Conservation (phyloP, 2,888 invertebrate species). For the Aquatica leii region DNA sequence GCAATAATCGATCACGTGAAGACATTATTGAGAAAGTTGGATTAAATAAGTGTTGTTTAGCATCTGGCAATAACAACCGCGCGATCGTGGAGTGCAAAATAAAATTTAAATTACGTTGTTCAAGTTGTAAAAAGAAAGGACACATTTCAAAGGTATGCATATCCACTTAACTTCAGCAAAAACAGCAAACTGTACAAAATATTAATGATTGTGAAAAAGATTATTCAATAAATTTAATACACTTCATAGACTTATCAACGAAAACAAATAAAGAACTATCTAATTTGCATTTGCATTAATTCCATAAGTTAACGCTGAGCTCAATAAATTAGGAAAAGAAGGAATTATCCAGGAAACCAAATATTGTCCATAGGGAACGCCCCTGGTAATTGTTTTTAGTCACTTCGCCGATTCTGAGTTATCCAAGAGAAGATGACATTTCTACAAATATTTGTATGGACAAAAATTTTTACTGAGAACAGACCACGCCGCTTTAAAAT, state of each 20-base stretch:
- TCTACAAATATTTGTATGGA: too few species aligned
- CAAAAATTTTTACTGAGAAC: too few species aligned
- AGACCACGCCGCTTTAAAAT: too few species aligned
- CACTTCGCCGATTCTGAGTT: too few species aligned
- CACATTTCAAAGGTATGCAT: constrained; percentile 5
- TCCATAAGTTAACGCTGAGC: constrained; percentile 27
- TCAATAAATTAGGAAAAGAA: constrained; percentile 23
- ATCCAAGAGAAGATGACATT: too few species aligned
- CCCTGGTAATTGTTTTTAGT: constrained; percentile 31
- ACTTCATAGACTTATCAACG: background rate
- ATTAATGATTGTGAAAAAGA: background rate
- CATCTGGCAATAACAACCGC: background rate
- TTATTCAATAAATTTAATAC: background rate
- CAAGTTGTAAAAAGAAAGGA: background rate
- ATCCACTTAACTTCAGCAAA: background rate
- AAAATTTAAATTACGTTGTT: background rate
- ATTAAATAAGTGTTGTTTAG: background rate
- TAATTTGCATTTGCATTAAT: constrained; percentile 32
- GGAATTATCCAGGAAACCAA: constrained; percentile 34
- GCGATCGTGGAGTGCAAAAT: background rate
- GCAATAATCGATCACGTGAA: background rate
- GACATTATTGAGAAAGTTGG: background rate
- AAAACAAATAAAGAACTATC: background rate
- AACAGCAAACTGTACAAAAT: constrained; percentile 1
- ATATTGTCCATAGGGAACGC: constrained; percentile 32